A percentile compares a stretch with the other conserved stretches of the same genome.
Conservation (phyloP, 1,140 invertebrate genomes). For the Epicauta chinensis region DNA sequence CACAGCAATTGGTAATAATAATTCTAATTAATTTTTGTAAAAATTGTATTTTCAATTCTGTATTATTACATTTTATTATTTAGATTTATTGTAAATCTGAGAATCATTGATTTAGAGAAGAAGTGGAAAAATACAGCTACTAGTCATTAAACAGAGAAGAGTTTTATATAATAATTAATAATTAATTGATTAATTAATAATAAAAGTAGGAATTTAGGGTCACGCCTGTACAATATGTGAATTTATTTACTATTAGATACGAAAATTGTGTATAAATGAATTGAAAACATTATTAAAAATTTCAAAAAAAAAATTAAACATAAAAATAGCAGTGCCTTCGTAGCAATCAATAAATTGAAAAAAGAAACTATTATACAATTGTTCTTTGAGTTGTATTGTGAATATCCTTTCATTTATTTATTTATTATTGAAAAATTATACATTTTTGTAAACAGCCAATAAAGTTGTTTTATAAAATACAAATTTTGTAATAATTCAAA, state of each 20-base stretch:
- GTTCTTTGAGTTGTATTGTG: too few relatives aligned
- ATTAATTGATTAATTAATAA: too few relatives aligned
- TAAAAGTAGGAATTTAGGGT: conserved; percentile 8
- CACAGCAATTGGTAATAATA: conserved; percentile 12
- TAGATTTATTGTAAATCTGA: neutral
- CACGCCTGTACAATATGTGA: conserved; percentile 12
- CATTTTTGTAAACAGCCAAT: conserved; percentile 19
- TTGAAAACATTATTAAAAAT: conserved; percentile 11
- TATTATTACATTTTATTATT: conserved; percentile 10
- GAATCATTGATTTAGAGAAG: too few relatives aligned
- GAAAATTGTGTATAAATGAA: conserved; percentile 6
- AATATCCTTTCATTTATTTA: conserved; percentile 13
- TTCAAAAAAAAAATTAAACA: conserved; percentile 12
- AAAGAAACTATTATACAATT: too few relatives aligned
- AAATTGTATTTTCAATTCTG: neutral
- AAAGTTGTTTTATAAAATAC: too few relatives aligned
- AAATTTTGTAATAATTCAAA: too few relatives aligned
- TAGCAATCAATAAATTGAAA: conserved; percentile 6
- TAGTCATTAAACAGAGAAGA: conserved; percentile 13
- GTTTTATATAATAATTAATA: neutral
- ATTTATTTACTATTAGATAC: conserved; percentile 5
- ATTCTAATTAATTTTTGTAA: too few relatives aligned
- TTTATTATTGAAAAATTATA: conserved; percentile 25
- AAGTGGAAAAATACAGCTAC: neutral
- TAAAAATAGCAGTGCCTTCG: conserved; percentile 14